Base-by-base conservation (phyloP, 2,113 vertebrate species). In the Hippocampus mohnikei region DNA sequence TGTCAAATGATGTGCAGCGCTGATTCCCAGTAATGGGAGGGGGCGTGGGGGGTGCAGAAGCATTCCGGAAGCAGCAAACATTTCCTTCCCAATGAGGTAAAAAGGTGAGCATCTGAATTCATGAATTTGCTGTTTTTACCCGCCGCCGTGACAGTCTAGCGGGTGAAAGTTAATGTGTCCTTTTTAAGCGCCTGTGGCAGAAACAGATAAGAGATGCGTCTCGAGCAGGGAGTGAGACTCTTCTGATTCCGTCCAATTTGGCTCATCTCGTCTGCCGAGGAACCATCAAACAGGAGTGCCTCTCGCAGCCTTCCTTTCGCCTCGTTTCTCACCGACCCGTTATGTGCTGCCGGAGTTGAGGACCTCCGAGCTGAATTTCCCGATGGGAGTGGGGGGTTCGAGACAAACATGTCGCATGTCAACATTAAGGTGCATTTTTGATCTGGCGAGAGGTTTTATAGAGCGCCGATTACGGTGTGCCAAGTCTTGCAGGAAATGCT, bases 191-290 rank as follows among this genome's bases (percentile, higher is more conserved):
- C 67, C 55, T 25, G n/a, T 65, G 70, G 74, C 69, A 74, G 73
- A 56, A 72, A 74, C 71, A 67, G 61, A 71, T 48, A 75, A 70
- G 72, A 72, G 8, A 61, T n/a, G 56, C 66, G 23, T 84, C 77
- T 3, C 29, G 65, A 61, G 15, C 11, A 16, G 66, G 33, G 23
- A 72, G 64, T 33, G 23, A 71, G 62, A 71, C 55, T 67, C 60
- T 44, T 76, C 70, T 48, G 80, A 69, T 77, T 85, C 64, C 21
- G 41, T 74, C 69, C 70, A 84, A 78, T 82, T 77, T 84, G 67
- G 66, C 71, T 78, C 8, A 21, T 80, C 66, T 72, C 58, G 46
- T 73, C 69, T 74, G 80, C 69, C 66, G 52, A 73, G 10, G 56
- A 72, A 76, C 56, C 73, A 67, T 78, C 73, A 72, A 56, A 79